These are phyloP conservation scores for Caenorhabditis tropicalis DNA, from an alignment of 1,140 invertebrate genomes.

Conservation along the genomic window DNA sequence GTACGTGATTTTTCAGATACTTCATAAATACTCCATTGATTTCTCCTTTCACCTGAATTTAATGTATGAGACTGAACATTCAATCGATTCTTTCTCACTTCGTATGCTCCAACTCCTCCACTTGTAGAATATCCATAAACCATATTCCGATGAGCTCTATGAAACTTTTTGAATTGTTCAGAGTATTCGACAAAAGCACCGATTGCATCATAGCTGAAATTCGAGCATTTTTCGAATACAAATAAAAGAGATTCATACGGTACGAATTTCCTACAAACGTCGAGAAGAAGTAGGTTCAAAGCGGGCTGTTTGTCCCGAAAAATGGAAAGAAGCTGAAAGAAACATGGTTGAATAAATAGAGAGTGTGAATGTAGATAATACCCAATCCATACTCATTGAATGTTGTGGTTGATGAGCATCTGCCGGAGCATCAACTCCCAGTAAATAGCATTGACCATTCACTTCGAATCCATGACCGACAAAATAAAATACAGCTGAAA, in stretches of 20 bases:
- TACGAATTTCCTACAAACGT: constrained; percentile 73
- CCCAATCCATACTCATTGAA: constrained; percentile 72
- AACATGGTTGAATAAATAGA: background rate
- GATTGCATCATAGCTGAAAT: constrained; percentile 62
- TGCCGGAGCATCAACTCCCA: constrained; percentile 73
- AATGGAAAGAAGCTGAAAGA: constrained; percentile 64
- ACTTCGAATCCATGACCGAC: constrained; percentile 75
- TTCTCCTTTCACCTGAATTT: constrained; percentile 61
- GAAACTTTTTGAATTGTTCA: constrained; percentile 63
- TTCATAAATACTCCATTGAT: constrained; percentile 72
- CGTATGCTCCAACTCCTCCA: constrained; percentile 71
- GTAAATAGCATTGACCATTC: constrained; percentile 73
- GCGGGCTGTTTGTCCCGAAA: constrained; percentile 72
- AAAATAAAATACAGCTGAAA: constrained; percentile 74
- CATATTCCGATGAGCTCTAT: constrained; percentile 69
- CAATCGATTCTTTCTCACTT: constrained; percentile 54
- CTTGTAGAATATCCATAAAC: constrained; percentile 69
- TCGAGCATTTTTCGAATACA: background rate
- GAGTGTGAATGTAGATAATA: constrained; percentile 26
- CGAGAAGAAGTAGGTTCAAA: constrained; percentile 74
- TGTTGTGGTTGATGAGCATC: constrained; percentile 70
- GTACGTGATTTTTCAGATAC: constrained; percentile 69
- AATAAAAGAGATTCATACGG: constrained; percentile 58
- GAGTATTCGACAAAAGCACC: constrained; percentile 66
- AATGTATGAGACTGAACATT: background rate